These are phyloP conservation scores for Atlantisia rogersi DNA, from an alignment of 2,113 vertebrate species.

Conservation along the genomic window DNA sequence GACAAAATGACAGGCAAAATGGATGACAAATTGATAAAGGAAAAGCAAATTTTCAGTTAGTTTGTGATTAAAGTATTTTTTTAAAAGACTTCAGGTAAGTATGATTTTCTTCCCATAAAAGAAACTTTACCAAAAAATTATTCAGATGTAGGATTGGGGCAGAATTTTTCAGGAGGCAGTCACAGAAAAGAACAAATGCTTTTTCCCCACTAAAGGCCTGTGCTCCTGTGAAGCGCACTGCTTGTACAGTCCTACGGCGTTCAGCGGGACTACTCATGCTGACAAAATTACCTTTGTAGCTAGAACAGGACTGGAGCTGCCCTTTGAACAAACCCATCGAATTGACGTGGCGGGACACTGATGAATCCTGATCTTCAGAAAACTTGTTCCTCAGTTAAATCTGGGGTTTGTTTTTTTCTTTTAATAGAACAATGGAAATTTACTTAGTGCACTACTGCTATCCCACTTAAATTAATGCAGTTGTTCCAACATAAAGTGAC, in stretches of 20 bases:
- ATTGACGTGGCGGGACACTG: not conserved
- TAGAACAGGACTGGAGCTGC: not conserved
- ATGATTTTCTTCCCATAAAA: slow-evolving; percentile 9
- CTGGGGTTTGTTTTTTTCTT: not conserved
- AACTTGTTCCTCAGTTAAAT: slow-evolving; percentile 2
- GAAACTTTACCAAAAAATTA: not conserved
- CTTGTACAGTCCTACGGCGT: not conserved
- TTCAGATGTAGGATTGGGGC: not conserved
- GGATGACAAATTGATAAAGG: not conserved
- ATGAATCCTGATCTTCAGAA: not conserved
- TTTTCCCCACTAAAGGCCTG: not conserved
- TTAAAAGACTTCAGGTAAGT: not conserved
- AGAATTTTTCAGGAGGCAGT: slow-evolving; percentile 2
- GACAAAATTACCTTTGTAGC: not conserved
- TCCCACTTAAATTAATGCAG: not conserved
- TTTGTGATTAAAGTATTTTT: not conserved
- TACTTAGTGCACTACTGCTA: not conserved
- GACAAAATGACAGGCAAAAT: slow-evolving; percentile 17
- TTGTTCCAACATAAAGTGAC: not conserved
- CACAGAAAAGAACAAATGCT: not conserved
- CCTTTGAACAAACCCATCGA: not conserved
- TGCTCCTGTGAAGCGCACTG: not conserved
- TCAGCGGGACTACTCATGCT: not conserved
- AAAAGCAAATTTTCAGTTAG: not conserved
- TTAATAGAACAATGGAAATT: not conserved